Conservation (phyloP, 2,888 invertebrate species). For the Lissonota sp. region DNA sequence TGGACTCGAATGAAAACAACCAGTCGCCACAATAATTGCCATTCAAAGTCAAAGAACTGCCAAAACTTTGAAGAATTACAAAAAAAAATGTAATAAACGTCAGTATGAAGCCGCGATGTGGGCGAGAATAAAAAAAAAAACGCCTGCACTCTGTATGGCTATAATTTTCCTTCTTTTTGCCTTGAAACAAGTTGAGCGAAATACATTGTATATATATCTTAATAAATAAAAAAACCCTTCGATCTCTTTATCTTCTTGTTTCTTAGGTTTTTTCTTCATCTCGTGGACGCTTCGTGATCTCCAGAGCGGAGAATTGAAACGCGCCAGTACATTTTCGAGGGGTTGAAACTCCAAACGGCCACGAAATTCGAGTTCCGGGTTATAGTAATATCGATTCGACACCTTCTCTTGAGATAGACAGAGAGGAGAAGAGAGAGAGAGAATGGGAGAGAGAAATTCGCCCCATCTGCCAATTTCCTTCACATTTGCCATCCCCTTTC, state of each 20-base stretch:
- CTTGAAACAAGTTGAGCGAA: conserved; percentile 7
- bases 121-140: conserved; percentile 1
- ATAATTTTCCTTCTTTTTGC: conserved; percentile 29
- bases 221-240: conserved; percentile 25
- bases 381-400: conserved; percentile 63
- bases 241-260: conserved; percentile 28
- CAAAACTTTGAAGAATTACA: background rate
- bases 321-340: conserved; percentile 12
- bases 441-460: no score
- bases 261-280: no score
- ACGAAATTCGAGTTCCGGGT: conserved; percentile 31
- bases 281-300: background rate
- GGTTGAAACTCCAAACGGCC: conserved; percentile 15
- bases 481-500: no score
- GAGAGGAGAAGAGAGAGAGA: background rate
- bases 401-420: conserved; percentile 46
- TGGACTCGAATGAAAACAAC: no score
- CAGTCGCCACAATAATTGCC: no score
- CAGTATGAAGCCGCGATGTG: conserved; percentile 21
- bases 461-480: no score
- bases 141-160: conserved; percentile 2
- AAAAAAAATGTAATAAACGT: conserved; percentile 63
- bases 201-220: no score
- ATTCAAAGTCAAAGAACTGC: no score
- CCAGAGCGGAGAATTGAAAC: background rate